These are phyloP conservation scores for rabbit (Oryctolagus cuniculus) DNA, from an alignment of 2,113 vertebrate genomes.

Conservation along the genomic window DNA sequence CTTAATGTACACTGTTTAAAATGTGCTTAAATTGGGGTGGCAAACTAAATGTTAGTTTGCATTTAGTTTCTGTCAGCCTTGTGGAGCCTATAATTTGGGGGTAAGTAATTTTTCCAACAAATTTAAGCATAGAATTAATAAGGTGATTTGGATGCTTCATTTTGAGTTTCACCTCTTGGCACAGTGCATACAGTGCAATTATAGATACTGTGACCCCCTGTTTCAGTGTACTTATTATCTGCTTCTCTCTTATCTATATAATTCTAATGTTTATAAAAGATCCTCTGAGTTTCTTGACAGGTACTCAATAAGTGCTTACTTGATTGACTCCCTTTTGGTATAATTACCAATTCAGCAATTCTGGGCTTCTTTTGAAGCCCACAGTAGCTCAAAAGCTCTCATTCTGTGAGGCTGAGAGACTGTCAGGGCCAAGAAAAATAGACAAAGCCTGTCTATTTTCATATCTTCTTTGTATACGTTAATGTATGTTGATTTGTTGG, in stretches of 20 bases:
- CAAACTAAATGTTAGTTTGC: constrained; percentile 46
- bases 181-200: background rate
- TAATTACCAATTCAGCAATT: constrained; percentile 31
- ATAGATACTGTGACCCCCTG: background rate
- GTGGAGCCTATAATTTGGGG: constrained; percentile 51
- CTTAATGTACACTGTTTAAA: constrained; percentile 55
- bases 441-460: background rate
- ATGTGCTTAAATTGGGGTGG: constrained; percentile 46
- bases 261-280: constrained; percentile 16
- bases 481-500: constrained; percentile 35
- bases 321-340: constrained; percentile 9
- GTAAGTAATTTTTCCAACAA: constrained; percentile 69
- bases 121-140: constrained; percentile 53
- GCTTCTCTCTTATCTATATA: background rate
- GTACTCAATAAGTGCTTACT: constrained; percentile 59
- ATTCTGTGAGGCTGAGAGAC: background rate
- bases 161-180: constrained; percentile 39
- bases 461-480: constrained; percentile 7
- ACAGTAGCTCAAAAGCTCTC: constrained; percentile 53
- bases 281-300: constrained; percentile 49
- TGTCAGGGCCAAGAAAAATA: background rate
- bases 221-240: constrained; percentile 53
- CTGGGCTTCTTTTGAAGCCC: constrained; percentile 31
- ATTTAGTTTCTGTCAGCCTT: constrained; percentile 59
- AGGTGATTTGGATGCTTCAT: constrained; percentile 40